Percentiles rank a stretch among this genome's conserved stretches.
phyloP scores from a whole-genome alignment of 2,888 invertebrate genomes.

The Drosophila austrosaltans region DNA sequence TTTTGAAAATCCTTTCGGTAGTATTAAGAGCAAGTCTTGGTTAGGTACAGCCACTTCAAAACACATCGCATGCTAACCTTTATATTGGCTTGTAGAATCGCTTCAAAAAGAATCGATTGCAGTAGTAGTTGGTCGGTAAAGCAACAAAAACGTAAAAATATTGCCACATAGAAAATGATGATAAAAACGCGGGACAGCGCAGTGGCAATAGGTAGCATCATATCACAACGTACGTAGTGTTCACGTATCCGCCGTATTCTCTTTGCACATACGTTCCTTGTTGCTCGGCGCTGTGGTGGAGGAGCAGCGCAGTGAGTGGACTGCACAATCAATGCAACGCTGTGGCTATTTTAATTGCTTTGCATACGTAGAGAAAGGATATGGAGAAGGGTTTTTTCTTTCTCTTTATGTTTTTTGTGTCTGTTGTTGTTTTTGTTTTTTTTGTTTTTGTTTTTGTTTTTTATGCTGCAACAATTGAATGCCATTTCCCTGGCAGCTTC shows the following conservation, averaged over 20 bases:
- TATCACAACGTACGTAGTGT: neutral
- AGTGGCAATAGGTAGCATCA: neutral
- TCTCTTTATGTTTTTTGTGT: slow-evolving; percentile 19
- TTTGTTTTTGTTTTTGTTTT: slow-evolving; percentile 12
- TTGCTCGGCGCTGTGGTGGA: neutral
- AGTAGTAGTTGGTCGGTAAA: neutral
- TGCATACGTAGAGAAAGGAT: slow-evolving; percentile 50
- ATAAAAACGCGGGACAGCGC: neutral
- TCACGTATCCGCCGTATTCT: too few relatives aligned
- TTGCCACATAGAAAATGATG: slow-evolving; percentile 1
- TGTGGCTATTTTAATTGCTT: slow-evolving; percentile 72
- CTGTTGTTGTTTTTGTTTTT: neutral
- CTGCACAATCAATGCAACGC: slow-evolving; percentile 61
- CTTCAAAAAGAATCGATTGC: slow-evolving; percentile 3
- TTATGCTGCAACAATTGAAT: slow-evolving; percentile 19
- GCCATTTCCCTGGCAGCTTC: slow-evolving; percentile 21
- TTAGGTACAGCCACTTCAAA: neutral
- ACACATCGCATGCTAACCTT: neutral
- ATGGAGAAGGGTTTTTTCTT: slow-evolving; percentile 25
- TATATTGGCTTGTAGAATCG: neutral
- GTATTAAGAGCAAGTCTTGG: neutral
- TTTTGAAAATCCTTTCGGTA: too few relatives aligned
- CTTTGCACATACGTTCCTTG: too few relatives aligned
- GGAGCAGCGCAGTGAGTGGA: slow-evolving; percentile 21
- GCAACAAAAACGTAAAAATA: slow-evolving; percentile 5